These are phyloP conservation scores for Ploceus nigricollis DNA, from an alignment of 2,113 vertebrate species.

Conservation along the genomic window DNA sequence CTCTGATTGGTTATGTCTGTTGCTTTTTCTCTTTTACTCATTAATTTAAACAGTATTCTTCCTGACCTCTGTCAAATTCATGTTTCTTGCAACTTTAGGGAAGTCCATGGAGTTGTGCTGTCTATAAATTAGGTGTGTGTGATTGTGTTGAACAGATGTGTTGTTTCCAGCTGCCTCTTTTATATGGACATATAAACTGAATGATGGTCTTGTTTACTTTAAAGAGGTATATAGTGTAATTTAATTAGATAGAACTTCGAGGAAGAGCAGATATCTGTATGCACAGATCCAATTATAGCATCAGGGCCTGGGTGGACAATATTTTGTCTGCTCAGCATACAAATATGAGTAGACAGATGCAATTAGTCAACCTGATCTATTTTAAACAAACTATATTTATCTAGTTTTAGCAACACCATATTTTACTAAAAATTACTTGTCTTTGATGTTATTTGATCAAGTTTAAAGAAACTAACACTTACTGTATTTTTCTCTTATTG, in stretches of 20 bases:
- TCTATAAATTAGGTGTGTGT: background rate
- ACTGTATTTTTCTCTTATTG: background rate
- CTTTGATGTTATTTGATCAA: background rate
- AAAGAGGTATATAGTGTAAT: background rate
- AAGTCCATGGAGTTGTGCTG: background rate
- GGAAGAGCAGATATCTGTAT: background rate
- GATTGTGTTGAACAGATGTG: background rate
- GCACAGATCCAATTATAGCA: background rate
- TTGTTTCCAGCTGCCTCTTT: background rate
- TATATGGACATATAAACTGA: background rate
- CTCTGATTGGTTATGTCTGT: background rate
- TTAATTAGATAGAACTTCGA: background rate
- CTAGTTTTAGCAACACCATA: background rate
- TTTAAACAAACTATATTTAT: background rate
- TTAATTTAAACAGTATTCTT: background rate
- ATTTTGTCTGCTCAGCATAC: background rate
- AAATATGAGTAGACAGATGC: background rate
- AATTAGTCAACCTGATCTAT: background rate
- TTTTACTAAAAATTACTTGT: background rate
- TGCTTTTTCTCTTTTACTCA: background rate
- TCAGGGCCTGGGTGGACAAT: background rate
- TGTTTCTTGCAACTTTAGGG: background rate
- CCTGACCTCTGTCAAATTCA: background rate
- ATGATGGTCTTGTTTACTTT: background rate
- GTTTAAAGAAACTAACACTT: background rate